Conservation (phyloP, 2,888 invertebrate species). For the Dicyrtoma fusca region DNA sequence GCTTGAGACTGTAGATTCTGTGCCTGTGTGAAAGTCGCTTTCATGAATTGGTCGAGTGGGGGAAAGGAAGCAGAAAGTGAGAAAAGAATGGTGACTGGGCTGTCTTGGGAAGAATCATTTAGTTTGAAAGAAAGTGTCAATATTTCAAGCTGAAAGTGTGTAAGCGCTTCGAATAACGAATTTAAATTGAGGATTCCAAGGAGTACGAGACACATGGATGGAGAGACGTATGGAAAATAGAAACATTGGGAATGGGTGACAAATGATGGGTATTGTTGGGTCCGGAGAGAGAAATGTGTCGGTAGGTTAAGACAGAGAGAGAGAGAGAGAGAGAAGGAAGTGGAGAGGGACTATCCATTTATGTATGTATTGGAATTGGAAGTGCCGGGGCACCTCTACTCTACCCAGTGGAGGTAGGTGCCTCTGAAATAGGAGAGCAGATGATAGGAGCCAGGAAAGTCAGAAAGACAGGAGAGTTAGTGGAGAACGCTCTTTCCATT, state of each 20-base stretch:
- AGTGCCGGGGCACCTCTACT: no score
- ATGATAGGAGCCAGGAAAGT: conserved; percentile 3
- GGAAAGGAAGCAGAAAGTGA: conserved; percentile 12
- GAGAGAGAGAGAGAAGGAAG: conserved; percentile 17
- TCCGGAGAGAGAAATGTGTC: conserved; percentile 39
- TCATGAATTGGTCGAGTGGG: conserved; percentile 9
- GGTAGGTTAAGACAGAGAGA: conserved; percentile 37
- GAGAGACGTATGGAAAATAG: conserved; percentile 29
- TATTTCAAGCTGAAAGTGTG: conserved; percentile 15
- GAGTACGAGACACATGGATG: conserved; percentile 8
- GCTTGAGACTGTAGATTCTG: no score
- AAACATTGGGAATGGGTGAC: conserved; percentile 31
- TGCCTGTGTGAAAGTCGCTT: no score
- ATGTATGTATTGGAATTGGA: no score
- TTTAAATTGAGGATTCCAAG: conserved; percentile 38
- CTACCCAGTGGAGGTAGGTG: no score
- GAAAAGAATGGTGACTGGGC: conserved; percentile 1
- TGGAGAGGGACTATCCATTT: conserved; percentile 20
- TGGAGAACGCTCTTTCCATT: conserved; percentile 37
- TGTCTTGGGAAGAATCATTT: conserved; percentile 13
- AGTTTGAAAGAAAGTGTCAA: background rate
- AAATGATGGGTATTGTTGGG: conserved; percentile 33
- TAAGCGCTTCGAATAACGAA: conserved; percentile 36
- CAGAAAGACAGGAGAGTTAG: conserved; percentile 21
- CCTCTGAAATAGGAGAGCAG: conserved; percentile 35